Evolutionary conservation across 2,797 vertebrate genomes (phyloP).

Genomic region (Ispidina picta): DNA sequence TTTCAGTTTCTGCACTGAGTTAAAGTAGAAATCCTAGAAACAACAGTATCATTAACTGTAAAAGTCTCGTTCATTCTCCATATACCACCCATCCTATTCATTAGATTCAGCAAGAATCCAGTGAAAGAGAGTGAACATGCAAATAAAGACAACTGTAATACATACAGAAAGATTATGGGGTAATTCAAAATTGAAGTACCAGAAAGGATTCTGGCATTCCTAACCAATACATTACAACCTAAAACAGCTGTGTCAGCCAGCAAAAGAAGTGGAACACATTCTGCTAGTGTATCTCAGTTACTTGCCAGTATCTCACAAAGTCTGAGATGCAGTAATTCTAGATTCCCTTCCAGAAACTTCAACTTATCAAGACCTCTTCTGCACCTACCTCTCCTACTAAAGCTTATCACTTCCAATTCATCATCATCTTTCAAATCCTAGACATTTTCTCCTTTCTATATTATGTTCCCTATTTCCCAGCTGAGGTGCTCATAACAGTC

Average conservation of each 20-base stretch:
- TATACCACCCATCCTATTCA: not conserved
- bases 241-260: slow-evolving; percentile 15
- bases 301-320: not conserved
- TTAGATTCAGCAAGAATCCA: not conserved
- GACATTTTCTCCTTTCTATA: not conserved
- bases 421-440: not conserved
- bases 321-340: not conserved
- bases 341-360: not conserved
- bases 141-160: slow-evolving; percentile 31
- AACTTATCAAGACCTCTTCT: not conserved
- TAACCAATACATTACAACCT: not conserved
- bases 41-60: slow-evolving; percentile 18
- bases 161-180: not conserved
- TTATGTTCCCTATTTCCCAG: not conserved
- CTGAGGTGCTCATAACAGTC: not conserved
- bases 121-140: not conserved
- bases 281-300: not conserved
- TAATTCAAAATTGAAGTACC: slow-evolving; percentile 14
- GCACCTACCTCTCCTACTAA: not conserved
- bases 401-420: not conserved
- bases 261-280: not conserved
- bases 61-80: not conserved
- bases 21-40: not conserved
- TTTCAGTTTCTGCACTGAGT: not conserved
- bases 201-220: not conserved